Base-by-base conservation (phyloP, 2,113 vertebrate genomes). In the Marmota flaviventris region DNA sequence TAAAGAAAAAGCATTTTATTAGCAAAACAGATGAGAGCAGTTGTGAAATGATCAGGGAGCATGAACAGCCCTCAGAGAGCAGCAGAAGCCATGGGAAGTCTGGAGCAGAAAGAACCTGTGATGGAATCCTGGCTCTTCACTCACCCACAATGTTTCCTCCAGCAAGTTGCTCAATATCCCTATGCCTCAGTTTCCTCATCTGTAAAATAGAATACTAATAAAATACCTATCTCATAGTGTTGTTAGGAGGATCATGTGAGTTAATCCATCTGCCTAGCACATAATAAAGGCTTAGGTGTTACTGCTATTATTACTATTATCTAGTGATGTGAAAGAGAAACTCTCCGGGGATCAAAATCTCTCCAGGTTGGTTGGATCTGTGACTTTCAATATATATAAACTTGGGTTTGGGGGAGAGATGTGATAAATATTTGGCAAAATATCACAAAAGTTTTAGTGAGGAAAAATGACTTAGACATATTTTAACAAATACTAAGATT, bases 351-450 rank as follows among this genome's bases (percentile, higher is more conserved):
- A 93, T 81, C 58, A 45, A 78, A 18, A 9, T 45, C 32, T 87
- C 17, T 86, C 85, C 53, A 63, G 16, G 88, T 86, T 77, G 83
- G 75, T 83, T 82, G 92, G 56, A 83, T 9, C 11, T 42, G 18
- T 24, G 48, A 82, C 25, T 85, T 29, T 77, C 37, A 82, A 83
- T 11, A 93, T 48, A 89, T 77, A 83, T 8, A 81, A 63, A 81
- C 2, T 42, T 34, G 73, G 32, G 14, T 42, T 82, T 87, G 18
- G 37, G 75, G 53, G 39, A 13, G 10, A 65, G 11, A 22, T n/a
- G 11, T 89, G 34, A 81, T 77, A 91, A 75, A 70, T 82, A 76
- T 34, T 90, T 94, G 82, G 37, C 27, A 84, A 73, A 95, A 37
- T 48, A 65, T 45, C 29, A 90, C 5, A 51, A 58, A 89, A 39